Percentiles rank a stretch among this genome's conserved stretches.
These are phyloP conservation scores for Spatulosminthurus flaviceps DNA, from an alignment of 2,888 invertebrate species.

Conservation along the genomic window DNA sequence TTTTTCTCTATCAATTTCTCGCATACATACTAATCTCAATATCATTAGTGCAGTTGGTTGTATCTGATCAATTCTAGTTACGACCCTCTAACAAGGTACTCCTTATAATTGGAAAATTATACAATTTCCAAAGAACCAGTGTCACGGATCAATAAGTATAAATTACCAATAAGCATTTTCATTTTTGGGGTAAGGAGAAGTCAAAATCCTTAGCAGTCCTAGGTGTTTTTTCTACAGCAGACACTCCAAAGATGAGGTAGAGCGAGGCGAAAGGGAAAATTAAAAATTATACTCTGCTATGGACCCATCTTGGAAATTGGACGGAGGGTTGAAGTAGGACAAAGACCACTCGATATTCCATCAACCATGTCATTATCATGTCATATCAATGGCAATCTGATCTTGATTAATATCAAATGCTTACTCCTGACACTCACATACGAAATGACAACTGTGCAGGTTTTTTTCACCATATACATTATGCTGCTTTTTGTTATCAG, in stretches of 20 bases:
- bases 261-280: neutral
- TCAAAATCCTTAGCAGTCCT: no score
- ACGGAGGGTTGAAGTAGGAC: conserved; percentile 40
- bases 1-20: no score
- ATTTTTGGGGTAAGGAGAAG: no score
- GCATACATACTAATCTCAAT: no score
- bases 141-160: no score
- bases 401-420: conserved; percentile 41
- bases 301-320: conserved; percentile 34
- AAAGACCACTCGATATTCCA: conserved; percentile 39
- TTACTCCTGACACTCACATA: conserved; percentile 21
- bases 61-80: no score
- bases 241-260: neutral
- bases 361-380: conserved; percentile 29
- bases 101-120: no score
- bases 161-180: no score
- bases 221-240: no score
- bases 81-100: no score
- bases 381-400: conserved; percentile 34
- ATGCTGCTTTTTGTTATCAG: conserved; percentile 1
- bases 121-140: no score
- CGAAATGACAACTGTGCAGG: neutral
- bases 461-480: conserved; percentile 22
- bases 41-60: no score
- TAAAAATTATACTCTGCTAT: conserved; percentile 30